Evolutionary conservation across 37 sponge, comb jelly and placozoan species (phyloP).

Genomic region (Theonella swinhoei): DNA sequence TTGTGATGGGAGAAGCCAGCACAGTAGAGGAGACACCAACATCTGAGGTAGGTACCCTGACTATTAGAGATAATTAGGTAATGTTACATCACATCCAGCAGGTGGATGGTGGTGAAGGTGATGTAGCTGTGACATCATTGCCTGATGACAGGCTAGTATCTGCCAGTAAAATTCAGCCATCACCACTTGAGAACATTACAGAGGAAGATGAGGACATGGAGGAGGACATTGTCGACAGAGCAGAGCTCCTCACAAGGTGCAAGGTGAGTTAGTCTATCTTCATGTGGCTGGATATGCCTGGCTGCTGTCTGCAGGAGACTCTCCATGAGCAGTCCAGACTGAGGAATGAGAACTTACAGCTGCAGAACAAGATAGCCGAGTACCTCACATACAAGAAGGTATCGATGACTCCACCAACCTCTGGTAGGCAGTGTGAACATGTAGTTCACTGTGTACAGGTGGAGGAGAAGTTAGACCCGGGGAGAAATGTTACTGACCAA

Average conservation of each 20-base stretch:
- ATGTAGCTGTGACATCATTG: too few species aligned
- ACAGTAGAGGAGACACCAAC: too few species aligned
- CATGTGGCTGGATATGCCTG: slow-evolving; percentile 2
- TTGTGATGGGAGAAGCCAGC: background rate
- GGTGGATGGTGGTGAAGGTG: too few species aligned
- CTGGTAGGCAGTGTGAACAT: too few species aligned
- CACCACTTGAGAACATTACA: slow-evolving; percentile 9
- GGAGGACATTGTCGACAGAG: slow-evolving; percentile 35
- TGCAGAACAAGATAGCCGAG: slow-evolving; percentile 92
- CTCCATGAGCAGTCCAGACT: slow-evolving; percentile 73
- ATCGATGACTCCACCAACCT: background rate
- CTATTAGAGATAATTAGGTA: too few species aligned
- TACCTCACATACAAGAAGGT: slow-evolving; percentile 82
- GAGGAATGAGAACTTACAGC: slow-evolving; percentile 40
- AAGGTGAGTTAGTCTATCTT: background rate
- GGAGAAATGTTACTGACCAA: slow-evolving; percentile 83
- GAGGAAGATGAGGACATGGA: slow-evolving; percentile 58
- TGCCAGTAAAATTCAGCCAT: background rate
- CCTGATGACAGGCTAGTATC: background rate
- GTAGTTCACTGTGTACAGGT: slow-evolving; percentile 40
- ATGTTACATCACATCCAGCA: too few species aligned
- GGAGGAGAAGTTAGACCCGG: slow-evolving; percentile 84
- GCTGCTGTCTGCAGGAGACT: slow-evolving; percentile 26
- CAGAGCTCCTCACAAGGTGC: slow-evolving; percentile 30
- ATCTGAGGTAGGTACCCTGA: too few species aligned